A percentile compares a stretch with the other conserved stretches of the same genome.
Conservation (phyloP, 2,113 vertebrate species). For the Rhegmatorhina hoffmannsi region DNA sequence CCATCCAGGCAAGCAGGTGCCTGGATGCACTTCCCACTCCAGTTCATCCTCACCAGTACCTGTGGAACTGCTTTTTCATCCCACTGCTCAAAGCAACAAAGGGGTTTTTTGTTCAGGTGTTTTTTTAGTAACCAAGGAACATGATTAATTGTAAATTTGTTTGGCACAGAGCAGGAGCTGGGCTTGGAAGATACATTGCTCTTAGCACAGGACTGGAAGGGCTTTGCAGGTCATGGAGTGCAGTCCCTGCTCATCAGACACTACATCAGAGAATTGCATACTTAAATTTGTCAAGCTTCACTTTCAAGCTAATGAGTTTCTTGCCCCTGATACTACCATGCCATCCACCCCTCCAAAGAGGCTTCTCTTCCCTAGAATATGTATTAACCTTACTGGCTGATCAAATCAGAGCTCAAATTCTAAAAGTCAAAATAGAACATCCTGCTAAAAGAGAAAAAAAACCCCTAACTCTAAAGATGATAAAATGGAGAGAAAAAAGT, state of each 20-base stretch:
- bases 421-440: not conserved
- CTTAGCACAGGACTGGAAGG: not conserved
- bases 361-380: not conserved
- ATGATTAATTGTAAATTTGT: not conserved
- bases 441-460: not conserved
- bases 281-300: constrained; percentile 33
- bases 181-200: not conserved
- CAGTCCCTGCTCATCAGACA: not conserved
- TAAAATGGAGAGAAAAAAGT: not conserved
- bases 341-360: not conserved
- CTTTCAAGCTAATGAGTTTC: constrained; percentile 37
- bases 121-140: not conserved
- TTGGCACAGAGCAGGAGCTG: not conserved
- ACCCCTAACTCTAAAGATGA: not conserved
- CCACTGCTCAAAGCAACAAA: not conserved
- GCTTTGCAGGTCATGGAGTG: constrained; percentile 2
- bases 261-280: not conserved
- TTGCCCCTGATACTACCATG: not conserved
- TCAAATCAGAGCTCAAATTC: constrained; percentile 9
- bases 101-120: fast-evolving
- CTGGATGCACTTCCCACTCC: not conserved
- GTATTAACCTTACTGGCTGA: not conserved
- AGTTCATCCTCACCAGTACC: not conserved
- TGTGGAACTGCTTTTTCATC: not conserved
- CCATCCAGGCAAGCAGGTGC: not conserved